Evolutionary conservation across 2,888 invertebrate genomes (phyloP).

Genomic region (Carabus problematicus): DNA sequence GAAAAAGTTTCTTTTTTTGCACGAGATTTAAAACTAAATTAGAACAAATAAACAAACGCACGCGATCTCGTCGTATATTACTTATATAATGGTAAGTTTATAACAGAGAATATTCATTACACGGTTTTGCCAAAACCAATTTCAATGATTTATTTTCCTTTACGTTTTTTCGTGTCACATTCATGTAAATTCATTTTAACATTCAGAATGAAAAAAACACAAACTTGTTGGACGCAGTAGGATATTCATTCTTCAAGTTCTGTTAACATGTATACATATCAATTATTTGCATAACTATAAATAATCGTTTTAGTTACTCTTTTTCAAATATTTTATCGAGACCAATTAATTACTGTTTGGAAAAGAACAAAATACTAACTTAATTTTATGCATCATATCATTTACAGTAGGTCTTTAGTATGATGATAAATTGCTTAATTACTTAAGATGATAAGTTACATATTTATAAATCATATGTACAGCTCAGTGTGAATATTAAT

Average conservation of each 20-base stretch:
- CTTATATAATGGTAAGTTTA: conserved; percentile 30
- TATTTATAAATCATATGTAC: too few relatives aligned
- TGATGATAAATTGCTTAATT: too few relatives aligned
- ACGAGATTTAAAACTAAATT: too few relatives aligned
- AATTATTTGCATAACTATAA: background rate
- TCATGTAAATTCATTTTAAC: conserved; percentile 21
- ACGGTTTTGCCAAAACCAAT: conserved; percentile 28
- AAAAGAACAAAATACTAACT: too few relatives aligned
- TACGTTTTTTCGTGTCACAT: conserved; percentile 23
- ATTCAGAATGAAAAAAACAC: conserved; percentile 6
- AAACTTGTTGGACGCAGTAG: conserved; percentile 11
- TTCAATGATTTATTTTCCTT: conserved; percentile 31
- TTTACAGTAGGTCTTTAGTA: too few relatives aligned
- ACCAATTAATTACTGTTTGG: too few relatives aligned
- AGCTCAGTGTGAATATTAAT: too few relatives aligned
- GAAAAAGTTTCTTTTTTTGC: too few relatives aligned
- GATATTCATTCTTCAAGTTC: background rate
- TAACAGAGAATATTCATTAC: conserved; percentile 35
- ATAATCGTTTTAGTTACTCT: background rate
- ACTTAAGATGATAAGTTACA: too few relatives aligned
- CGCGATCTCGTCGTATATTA: conserved; percentile 36
- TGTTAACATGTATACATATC: background rate
- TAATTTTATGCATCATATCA: too few relatives aligned
- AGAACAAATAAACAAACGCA: conserved; percentile 34
- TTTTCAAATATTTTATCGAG: background rate